phyloP scores from a whole-genome alignment of 2,113 vertebrate genomes.

The Gymnocephalus cernua region DNA sequence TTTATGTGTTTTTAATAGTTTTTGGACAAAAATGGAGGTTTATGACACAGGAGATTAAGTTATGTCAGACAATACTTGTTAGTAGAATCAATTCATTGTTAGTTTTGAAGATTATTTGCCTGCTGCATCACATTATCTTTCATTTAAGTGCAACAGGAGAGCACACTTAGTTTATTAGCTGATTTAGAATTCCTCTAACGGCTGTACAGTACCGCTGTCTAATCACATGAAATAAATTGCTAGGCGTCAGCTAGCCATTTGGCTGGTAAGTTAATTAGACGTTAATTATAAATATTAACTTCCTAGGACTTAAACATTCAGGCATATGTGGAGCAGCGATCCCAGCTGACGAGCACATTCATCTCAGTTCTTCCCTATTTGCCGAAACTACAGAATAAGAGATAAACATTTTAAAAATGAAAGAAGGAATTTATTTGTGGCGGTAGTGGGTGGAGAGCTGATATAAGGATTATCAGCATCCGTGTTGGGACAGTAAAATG shows the following conservation, averaged over 20 bases:
- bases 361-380: conserved; percentile 19
- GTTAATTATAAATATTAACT: conserved; percentile 28
- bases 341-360: neutral
- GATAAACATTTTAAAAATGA: conserved; percentile 37
- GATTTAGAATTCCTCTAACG: conserved; percentile 7
- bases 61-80: neutral
- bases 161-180: neutral
- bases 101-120: neutral
- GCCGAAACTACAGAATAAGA: conserved; percentile 1
- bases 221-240: conserved; percentile 32
- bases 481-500: conserved; percentile 44
- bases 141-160: neutral
- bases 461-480: conserved; percentile 54
- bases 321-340: conserved; percentile 13
- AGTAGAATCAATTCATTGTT: neutral
- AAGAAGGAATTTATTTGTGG: conserved; percentile 44
- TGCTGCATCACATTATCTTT: neutral
- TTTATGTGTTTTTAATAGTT: neutral
- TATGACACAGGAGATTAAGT: neutral
- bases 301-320: neutral
- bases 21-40: neutral
- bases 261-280: conserved; percentile 21
- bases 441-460: conserved; percentile 44
- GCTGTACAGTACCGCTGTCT: neutral
- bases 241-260: conserved; percentile 6